phyloP scores from a whole-genome alignment of 2,888 invertebrate species.

The Drosophila macrothrix region DNA sequence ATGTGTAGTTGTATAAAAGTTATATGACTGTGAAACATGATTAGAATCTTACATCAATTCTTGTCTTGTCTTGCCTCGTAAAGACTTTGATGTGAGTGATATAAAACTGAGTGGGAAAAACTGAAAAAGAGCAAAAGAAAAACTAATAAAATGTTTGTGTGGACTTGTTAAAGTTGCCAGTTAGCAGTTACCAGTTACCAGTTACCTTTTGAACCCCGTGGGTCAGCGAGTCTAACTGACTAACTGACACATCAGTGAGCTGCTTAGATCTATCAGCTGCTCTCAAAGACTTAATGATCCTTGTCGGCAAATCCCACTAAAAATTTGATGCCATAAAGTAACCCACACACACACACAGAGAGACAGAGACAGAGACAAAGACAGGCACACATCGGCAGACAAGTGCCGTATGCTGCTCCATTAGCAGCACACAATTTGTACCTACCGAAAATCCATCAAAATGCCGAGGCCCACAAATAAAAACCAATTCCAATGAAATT shows the following conservation, averaged over 20 bases:
- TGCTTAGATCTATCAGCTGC: conserved; percentile 17
- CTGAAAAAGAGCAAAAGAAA: not conserved
- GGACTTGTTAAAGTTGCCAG: conserved; percentile 21
- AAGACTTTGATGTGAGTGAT: conserved; percentile 1
- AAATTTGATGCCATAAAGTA: conserved; percentile 32
- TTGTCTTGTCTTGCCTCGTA: not conserved
- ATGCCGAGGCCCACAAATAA: conserved; percentile 65
- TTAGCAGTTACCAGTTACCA: not conserved
- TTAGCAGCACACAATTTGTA: conserved; percentile 74
- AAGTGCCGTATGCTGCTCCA: conserved; percentile 68
- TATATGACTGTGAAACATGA: not conserved
- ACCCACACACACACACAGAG: conserved; percentile 34
- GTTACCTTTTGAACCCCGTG: conserved; percentile 15
- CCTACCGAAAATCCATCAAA: conserved; percentile 75
- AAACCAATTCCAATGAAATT: conserved; percentile 78
- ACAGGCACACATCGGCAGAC: conserved; percentile 14
- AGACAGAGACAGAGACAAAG: conserved; percentile 9
- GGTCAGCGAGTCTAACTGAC: conserved; percentile 21
- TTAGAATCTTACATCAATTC: too few species aligned
- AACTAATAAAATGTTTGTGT: conserved; percentile 16
- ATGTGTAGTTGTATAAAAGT: not conserved
- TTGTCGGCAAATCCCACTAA: conserved; percentile 46
- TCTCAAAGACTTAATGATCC: conserved; percentile 59
- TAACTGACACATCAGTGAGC: conserved; percentile 19
- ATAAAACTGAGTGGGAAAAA: conserved; percentile 19